A percentile compares a stretch with the other conserved stretches of the same genome.
Evolutionary conservation across 53 echinoderm and acorn worm genomes (phyloP).

Genomic region (Holothuria leucospilota): DNA sequence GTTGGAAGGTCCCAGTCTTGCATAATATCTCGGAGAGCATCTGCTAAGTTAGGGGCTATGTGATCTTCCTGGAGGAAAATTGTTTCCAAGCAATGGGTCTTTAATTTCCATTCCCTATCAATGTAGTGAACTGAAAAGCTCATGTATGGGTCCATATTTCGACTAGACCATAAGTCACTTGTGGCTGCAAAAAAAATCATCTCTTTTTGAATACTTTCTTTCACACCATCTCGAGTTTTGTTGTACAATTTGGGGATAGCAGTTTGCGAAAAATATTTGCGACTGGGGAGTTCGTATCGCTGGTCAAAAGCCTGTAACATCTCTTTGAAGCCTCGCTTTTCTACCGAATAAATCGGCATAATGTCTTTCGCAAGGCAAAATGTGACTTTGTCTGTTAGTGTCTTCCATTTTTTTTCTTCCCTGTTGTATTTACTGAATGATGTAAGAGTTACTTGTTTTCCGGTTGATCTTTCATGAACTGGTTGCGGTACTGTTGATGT

Average conservation of each 20-base stretch:
- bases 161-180: conserved; percentile 53
- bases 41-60: not conserved
- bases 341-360: conserved; percentile 32
- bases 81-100: conserved; percentile 26
- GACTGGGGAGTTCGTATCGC: conserved; percentile 50
- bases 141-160: conserved; percentile 58
- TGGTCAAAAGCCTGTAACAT: conserved; percentile 40
- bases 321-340: conserved; percentile 42
- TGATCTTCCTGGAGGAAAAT: conserved; percentile 51
- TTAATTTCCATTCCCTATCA: conserved; percentile 30
- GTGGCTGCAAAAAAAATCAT: conserved; percentile 47
- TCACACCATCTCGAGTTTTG: too few relatives aligned
- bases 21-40: conserved; percentile 2
- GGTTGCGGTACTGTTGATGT: not conserved
- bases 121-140: conserved; percentile 52
- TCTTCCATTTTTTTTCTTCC: conserved; percentile 14
- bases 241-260: conserved; percentile 40
- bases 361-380: conserved; percentile 49
- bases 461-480: not conserved
- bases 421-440: not conserved
- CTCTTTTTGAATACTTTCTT: not conserved
- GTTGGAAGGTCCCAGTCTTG: conserved; percentile 46
- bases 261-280: conserved; percentile 15
- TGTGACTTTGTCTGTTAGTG: conserved; percentile 39
- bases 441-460: not conserved